A percentile compares a stretch with the other conserved stretches of the same genome.
Conservation (phyloP, 2,888 invertebrate genomes). For the Xestia sexstrigata region DNA sequence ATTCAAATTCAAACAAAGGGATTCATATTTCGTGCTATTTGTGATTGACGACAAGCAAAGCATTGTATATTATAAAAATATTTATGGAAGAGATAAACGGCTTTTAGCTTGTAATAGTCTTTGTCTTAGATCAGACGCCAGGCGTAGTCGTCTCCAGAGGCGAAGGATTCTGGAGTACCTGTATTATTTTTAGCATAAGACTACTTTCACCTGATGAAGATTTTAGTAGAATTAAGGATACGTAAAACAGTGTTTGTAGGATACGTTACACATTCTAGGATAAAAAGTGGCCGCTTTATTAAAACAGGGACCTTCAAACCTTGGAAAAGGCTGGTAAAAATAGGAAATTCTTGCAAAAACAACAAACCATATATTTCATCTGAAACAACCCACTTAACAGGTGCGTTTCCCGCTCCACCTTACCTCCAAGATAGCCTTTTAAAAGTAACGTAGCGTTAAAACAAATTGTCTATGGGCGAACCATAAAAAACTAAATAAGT, state of each 20-base stretch:
- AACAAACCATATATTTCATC: conserved; percentile 3
- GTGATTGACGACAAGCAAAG: not conserved
- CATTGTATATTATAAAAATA: not conserved
- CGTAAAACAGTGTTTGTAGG: too few relatives aligned
- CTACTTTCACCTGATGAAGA: not conserved
- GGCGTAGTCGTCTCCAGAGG: not conserved
- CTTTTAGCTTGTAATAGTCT: not conserved
- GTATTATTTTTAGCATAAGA: not conserved
- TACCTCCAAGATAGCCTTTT: conserved; percentile 41
- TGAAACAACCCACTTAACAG: conserved; percentile 31
- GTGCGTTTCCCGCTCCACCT: conserved; percentile 22
- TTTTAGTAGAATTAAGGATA: not conserved
- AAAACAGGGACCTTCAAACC: not conserved
- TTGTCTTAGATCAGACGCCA: not conserved
- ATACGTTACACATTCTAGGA: not conserved
- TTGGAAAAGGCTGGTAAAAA: not conserved
- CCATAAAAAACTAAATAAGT: conserved; percentile 54
- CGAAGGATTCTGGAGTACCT: not conserved
- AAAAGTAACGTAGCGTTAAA: conserved; percentile 56
- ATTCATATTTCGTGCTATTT: not conserved
- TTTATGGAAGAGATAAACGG: not conserved
- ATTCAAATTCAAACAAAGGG: too few relatives aligned
- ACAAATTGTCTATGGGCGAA: conserved; percentile 55
- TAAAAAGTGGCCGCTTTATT: not conserved
- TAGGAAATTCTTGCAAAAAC: not conserved